Base-by-base conservation (phyloP, 2,113 vertebrate species). In the Boulengerochromis microlepis region DNA sequence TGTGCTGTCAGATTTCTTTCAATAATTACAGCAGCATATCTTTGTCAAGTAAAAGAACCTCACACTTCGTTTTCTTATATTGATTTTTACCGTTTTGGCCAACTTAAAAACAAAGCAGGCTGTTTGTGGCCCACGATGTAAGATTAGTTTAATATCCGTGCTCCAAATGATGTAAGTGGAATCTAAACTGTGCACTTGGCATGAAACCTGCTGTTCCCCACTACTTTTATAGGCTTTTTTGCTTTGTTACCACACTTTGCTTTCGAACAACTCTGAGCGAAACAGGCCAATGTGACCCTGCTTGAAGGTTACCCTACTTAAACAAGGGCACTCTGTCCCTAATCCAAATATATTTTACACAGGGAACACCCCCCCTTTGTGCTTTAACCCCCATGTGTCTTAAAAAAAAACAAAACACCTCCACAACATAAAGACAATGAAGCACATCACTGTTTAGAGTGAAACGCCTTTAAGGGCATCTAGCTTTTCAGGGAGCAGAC, bases 271-370 rank as follows among this genome's bases (percentile, higher is more conserved):
- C 22, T 40, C 19, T 52, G 22, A 11, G 7, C 85, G 5, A 90
- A 87, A 84, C 76, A 90, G 82, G 82, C 80, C 87, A 93, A 29
- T 74, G 80, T 80, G 85, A 81, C 80, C 64, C 64, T 47, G 31
- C 80, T 15, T 57, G 71, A 90, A 89, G 85, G 82, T 89, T 91
- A 93, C 69, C 92, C 89, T 88, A 89, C 69, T 91, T 90, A 89
- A 91, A 78, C 86, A 93, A 94, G 90, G 92, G 78, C 92, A 86
- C 13, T 11, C 59, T 84, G 90, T 74, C 80, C 91, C 78, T 90
- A 47, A 12, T 87, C 91, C 81, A 93, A 74, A 94, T 86, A 91
- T 89, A 90, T 85, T 80, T 29, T n/a, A 56, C 45, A 80, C 5
- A 31, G 71, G 45, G 81, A 59, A 61, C 83, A 24, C 38, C 22